Conservation (phyloP, 2,888 invertebrate genomes). For the Julus scanicus region DNA sequence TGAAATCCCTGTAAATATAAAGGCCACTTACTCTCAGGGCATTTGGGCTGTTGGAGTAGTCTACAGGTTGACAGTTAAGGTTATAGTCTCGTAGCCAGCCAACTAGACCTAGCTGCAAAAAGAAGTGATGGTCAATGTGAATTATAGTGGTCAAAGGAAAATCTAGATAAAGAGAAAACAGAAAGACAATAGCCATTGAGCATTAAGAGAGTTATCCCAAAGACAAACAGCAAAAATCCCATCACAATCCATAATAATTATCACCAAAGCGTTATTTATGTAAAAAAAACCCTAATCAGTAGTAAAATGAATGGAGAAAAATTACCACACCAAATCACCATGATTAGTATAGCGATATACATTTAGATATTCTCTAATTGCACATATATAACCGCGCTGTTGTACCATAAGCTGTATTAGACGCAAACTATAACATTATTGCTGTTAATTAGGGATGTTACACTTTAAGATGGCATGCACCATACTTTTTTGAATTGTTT, state of each 20-base stretch:
- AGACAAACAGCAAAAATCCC: constrained; percentile 4
- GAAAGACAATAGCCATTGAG: background rate
- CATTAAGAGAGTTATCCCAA: background rate
- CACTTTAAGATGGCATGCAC: background rate
- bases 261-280: background rate
- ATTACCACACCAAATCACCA: constrained; percentile 23
- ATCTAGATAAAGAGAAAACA: constrained; percentile 32
- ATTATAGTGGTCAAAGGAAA: constrained; percentile 29
- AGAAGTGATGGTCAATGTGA: constrained; percentile 58
- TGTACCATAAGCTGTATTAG: background rate
- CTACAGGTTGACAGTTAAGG: constrained; percentile 83
- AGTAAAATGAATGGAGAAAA: background rate
- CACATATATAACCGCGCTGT: background rate
- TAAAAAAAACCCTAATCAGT: background rate
- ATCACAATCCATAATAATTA: background rate
- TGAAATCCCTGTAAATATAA: constrained; percentile 57
- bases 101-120: constrained; percentile 65
- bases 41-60: constrained; percentile 75
- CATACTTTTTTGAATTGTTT: background rate
- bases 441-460: background rate
- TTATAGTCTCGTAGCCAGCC: constrained; percentile 75
- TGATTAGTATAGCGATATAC: background rate
- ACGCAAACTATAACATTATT: background rate
- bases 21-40: constrained; percentile 76
- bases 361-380: background rate